These are phyloP conservation scores for Myopa testacea DNA, from an alignment of 2,888 invertebrate species.

Conservation along the genomic window DNA sequence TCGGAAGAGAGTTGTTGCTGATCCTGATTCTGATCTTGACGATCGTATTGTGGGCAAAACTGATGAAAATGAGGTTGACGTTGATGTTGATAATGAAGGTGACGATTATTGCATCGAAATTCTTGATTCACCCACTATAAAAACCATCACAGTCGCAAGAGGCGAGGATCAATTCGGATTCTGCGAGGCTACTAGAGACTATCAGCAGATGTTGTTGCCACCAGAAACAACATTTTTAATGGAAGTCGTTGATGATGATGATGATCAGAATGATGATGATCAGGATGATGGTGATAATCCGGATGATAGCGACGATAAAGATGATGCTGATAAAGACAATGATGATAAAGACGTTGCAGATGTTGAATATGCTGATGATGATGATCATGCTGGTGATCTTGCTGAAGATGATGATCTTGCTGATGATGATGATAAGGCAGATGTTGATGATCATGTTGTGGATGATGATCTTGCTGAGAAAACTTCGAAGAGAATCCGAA, in stretches of 20 bases:
- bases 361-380: no score
- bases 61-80: slow-evolving; percentile 4
- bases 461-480: neutral
- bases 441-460: neutral
- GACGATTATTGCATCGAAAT: slow-evolving; percentile 33
- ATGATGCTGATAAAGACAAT: no score
- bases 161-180: neutral
- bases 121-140: neutral
- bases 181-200: neutral
- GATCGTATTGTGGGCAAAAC: slow-evolving; percentile 35
- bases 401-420: no score
- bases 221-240: neutral
- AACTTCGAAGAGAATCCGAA: no score
- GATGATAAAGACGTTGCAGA: no score
- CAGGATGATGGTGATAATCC: no score
- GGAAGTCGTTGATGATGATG: neutral
- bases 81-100: slow-evolving; percentile 23
- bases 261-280: neutral
- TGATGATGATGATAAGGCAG: no score
- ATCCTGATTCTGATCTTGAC: neutral
- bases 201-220: slow-evolving; percentile 2
- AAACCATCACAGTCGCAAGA: no score
- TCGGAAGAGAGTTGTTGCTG: neutral
- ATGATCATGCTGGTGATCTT: no score
- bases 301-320: no score